Base-by-base conservation (phyloP, 2,888 invertebrate genomes). In the Pyrochroa serraticornis region DNA sequence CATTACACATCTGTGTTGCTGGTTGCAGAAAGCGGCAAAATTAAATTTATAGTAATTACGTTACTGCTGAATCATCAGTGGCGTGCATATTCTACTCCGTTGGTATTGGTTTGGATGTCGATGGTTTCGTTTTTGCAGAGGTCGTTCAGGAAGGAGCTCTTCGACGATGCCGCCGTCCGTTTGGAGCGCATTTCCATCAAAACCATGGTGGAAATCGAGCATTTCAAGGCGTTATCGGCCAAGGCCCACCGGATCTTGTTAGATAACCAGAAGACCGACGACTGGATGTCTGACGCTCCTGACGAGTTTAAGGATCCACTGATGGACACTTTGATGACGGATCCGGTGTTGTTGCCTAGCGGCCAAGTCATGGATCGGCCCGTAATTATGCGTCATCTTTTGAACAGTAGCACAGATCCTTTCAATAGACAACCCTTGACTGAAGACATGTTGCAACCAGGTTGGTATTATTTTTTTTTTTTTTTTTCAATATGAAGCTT, bases 291-390 rank as follows among this genome's bases (percentile, higher is more conserved):
- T 13, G 96, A 97, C 79, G 95, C 96, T 34, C 97, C 97, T 0
- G 97, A 97, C 70, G 97, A 97, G 80, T 97, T 96, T 79, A 89
- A 90, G 78, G 97, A 97, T 82, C 97, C 97, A 0, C 83, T 97
- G 33, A 97, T 97, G 97, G 96, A 96, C 77, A 97, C 97, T 0
- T 82, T 97, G 46, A 97, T 97, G 97, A 90, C 90, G 5, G 97
- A 97, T 80, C 97, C 97, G 7, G 97, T 97, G 7, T 82, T 90
- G 62, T 82, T 97, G 71, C 97, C 97, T 1, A 93, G 95, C 60
- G 95, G 95, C 59, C 81, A 75, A 70, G 86, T 96, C 14, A 97
- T 97, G 95, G 97, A 97, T 80, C 86, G 96, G 59, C 87, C 95
- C 32, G 93, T 96, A 67, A 97, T 97, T 62, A 86, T 94, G 75